phyloP scores from a whole-genome alignment of 2,113 vertebrate genomes.

The Mastomys natalensis region DNA sequence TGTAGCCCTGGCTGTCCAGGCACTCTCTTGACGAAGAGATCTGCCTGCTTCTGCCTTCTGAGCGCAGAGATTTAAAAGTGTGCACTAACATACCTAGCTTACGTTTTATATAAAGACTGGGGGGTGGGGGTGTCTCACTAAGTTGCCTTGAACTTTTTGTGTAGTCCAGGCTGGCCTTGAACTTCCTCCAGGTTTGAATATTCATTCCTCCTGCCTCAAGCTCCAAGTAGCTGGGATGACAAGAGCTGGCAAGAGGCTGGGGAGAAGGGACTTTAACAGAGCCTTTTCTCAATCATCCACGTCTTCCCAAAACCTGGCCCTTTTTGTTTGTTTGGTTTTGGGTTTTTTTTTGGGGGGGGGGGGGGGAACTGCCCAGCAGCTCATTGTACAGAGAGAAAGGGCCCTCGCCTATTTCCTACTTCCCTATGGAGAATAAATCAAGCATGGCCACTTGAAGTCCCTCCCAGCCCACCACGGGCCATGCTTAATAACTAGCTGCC shows the following conservation, averaged over 20 bases:
- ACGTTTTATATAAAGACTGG: background rate
- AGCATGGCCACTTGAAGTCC: background rate
- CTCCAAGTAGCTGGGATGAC: background rate
- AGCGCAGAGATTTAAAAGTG: background rate
- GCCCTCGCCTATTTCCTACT: background rate
- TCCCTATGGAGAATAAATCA: too few relatives aligned
- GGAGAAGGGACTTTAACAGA: background rate
- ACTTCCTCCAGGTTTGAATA: background rate
- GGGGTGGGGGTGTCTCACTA: background rate
- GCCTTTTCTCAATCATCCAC: background rate
- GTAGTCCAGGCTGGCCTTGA: too few relatives aligned
- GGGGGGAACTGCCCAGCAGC: background rate
- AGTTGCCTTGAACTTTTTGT: background rate
- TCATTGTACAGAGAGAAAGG: background rate
- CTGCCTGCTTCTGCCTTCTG: background rate
- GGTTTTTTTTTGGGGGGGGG: too few relatives aligned
- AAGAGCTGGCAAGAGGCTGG: too few relatives aligned
- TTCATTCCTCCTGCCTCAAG: background rate
- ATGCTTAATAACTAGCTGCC: fast-evolving
- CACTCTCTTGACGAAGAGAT: too few relatives aligned
- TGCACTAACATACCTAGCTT: background rate
- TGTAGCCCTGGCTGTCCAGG: background rate
- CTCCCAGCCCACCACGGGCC: background rate
- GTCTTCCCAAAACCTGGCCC: background rate
- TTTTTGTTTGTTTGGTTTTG: background rate